Evolutionary conservation across 1,140 invertebrate genomes (phyloP).

Genomic region (Drosophila nebulosa): DNA sequence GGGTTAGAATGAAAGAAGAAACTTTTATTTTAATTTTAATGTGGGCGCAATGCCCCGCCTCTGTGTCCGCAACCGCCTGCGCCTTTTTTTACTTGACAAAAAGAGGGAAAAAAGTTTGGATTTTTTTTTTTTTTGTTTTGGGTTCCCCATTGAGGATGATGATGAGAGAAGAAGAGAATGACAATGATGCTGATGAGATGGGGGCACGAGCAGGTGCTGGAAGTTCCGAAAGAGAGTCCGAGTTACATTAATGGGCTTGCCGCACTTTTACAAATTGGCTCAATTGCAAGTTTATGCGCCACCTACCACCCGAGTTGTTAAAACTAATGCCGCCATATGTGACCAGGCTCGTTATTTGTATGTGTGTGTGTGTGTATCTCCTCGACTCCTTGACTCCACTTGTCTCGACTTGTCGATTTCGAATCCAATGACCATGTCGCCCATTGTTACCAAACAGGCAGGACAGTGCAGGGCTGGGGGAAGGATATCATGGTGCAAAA

Average conservation of each 20-base stretch:
- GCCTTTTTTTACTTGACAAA: constrained; percentile 15
- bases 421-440: constrained; percentile 35
- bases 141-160: neutral
- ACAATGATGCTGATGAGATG: too few relatives aligned
- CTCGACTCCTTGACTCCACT: constrained; percentile 36
- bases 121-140: neutral
- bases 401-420: constrained; percentile 47
- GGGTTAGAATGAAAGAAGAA: constrained; percentile 18
- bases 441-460: constrained; percentile 49
- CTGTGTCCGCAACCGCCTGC: constrained; percentile 12
- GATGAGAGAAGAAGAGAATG: too few relatives aligned
- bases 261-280: constrained; percentile 79
- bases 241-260: constrained; percentile 69
- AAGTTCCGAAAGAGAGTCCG: constrained; percentile 9
- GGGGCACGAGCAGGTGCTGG: constrained; percentile 14
- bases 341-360: constrained; percentile 72
- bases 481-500: constrained; percentile 54
- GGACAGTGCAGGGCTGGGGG: neutral
- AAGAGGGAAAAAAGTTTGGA: neutral
- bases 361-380: too few relatives aligned
- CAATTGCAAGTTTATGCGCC: constrained; percentile 76
- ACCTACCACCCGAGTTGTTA: constrained; percentile 13
- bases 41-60: constrained; percentile 39
- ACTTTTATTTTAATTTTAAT: constrained; percentile 77
- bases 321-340: constrained; percentile 75